Conservation (phyloP, 2,888 invertebrate genomes). For the Pocota personata region DNA sequence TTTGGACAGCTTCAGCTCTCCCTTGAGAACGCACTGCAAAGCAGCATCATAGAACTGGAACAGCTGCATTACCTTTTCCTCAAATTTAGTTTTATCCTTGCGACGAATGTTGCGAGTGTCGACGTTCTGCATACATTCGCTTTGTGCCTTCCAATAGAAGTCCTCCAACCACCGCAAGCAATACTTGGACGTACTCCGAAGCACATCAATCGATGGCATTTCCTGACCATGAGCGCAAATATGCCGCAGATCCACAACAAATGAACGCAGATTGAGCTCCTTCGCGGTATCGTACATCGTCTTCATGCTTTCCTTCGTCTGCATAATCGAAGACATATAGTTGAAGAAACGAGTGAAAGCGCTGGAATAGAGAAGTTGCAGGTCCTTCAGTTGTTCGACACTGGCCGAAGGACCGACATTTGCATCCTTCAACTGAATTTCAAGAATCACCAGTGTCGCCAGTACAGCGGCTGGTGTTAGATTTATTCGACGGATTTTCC, state of each 20-base stretch:
- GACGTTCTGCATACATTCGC: conserved; percentile 77
- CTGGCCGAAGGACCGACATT: not conserved
- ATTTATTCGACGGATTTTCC: conserved; percentile 80
- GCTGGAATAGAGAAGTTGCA: conserved; percentile 79
- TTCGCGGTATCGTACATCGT: conserved; percentile 81
- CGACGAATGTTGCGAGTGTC: conserved; percentile 77
- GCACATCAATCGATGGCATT: conserved; percentile 78
- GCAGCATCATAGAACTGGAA: conserved; percentile 79
- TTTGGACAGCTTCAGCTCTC: conserved; percentile 74
- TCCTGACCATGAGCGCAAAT: conserved; percentile 81
- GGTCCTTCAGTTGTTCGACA: conserved; percentile 52
- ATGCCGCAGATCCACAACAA: conserved; percentile 82
- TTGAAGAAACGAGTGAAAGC: conserved; percentile 82
- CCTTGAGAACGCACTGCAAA: conserved; percentile 76
- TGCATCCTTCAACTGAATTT: conserved; percentile 79
- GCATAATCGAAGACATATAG: conserved; percentile 82
- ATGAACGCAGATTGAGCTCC: conserved; percentile 80
- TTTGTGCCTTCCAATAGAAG: conserved; percentile 80
- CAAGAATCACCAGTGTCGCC: conserved; percentile 79
- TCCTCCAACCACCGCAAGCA: conserved; percentile 81
- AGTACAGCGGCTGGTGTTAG: conserved; percentile 81
- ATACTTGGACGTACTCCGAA: conserved; percentile 78
- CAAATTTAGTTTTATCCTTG: conserved; percentile 77
- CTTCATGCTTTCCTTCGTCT: conserved; percentile 77
- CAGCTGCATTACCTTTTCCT: conserved; percentile 75